phyloP scores from a whole-genome alignment of 2,113 vertebrate genomes.

The Halichoerus grypus region DNA sequence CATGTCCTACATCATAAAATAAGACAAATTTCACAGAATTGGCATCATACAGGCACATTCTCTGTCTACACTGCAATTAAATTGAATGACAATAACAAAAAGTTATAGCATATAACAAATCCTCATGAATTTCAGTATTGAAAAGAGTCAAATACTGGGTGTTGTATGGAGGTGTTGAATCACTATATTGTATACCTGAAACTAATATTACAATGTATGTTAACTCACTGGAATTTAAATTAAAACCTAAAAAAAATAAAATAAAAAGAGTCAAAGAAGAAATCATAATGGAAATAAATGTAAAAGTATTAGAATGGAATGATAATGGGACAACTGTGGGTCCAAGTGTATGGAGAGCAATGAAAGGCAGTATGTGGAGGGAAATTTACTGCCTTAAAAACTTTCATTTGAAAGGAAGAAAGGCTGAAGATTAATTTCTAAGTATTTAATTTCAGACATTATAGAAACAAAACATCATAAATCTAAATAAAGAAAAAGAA shows the following conservation, averaged over 20 bases:
- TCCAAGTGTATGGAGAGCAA: neutral
- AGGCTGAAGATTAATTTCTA: conserved; percentile 17
- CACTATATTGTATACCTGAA: neutral
- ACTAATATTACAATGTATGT: neutral
- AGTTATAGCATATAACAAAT: neutral
- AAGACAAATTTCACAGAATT: neutral
- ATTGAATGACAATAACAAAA: neutral
- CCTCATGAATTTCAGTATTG: neutral
- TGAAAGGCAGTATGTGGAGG: neutral
- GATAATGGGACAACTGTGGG: neutral
- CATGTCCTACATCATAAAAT: neutral
- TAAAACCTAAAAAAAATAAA: neutral
- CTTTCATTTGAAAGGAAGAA: neutral
- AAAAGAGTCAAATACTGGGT: neutral
- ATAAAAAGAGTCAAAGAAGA: neutral
- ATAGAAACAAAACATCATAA: neutral
- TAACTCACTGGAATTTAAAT: neutral
- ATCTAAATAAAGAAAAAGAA: neutral
- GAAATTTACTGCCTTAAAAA: conserved; percentile 11
- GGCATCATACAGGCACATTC: neutral
- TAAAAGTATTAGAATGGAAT: neutral
- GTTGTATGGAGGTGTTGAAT: neutral
- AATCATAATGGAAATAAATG: conserved; percentile 35
- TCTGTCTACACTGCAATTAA: neutral
- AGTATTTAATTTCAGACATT: neutral